Percentiles rank a stretch among this genome's conserved stretches.
Conservation (phyloP, 2,113 vertebrate genomes). For the Casuarius casuarius region DNA sequence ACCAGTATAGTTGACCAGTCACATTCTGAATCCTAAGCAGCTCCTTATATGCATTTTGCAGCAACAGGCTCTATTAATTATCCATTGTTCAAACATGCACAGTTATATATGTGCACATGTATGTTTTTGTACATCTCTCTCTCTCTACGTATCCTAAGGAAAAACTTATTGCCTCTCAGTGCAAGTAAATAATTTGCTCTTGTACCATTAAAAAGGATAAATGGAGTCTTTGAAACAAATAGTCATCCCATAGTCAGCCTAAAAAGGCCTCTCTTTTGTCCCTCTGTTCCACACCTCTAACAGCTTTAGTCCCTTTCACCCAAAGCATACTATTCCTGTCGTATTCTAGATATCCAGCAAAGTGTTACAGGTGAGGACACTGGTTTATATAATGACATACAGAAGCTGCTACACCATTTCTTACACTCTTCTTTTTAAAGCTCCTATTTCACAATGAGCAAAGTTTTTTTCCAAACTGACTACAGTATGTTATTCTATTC, state of each 20-base stretch:
- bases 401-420: not conserved
- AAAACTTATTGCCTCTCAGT: not conserved
- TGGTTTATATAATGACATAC: not conserved
- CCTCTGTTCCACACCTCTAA: not conserved
- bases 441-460: not conserved
- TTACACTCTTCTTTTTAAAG: not conserved
- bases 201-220: not conserved
- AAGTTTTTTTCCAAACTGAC: slow-evolving; percentile 33
- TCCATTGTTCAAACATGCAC: not conserved
- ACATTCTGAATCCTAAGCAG: not conserved
- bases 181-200: not conserved
- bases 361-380: not conserved
- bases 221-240: not conserved
- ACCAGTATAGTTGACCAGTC: not conserved
- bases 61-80: not conserved
- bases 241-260: not conserved
- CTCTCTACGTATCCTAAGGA: not conserved
- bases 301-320: not conserved
- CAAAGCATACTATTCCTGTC: not conserved
- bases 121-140: not conserved
- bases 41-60: not conserved
- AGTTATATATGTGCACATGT: fast-evolving
- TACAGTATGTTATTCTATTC: slow-evolving; percentile 26
- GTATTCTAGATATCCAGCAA: not conserved
- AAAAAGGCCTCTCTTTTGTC: not conserved